phyloP scores from a whole-genome alignment of 2,113 vertebrate genomes.

The Thalassarche chlororhynchos region DNA sequence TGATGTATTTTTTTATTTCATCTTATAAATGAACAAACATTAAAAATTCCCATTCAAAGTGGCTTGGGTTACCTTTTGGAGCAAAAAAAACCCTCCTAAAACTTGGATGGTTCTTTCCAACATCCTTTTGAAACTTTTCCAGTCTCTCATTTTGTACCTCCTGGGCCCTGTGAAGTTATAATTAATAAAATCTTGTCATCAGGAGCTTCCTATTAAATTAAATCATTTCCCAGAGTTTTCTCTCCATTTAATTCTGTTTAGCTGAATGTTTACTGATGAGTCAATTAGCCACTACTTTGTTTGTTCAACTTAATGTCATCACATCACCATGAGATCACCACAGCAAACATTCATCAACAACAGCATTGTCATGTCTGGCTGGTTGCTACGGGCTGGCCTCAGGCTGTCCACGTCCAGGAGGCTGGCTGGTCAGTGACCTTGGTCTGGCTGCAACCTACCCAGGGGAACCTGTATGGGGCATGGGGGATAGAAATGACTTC shows the following conservation, averaged over 20 bases:
- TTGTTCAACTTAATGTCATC: slow-evolving; percentile 52
- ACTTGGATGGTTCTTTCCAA: not conserved
- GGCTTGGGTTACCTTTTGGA: not conserved
- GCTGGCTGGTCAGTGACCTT: not conserved
- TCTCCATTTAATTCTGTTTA: slow-evolving; percentile 4
- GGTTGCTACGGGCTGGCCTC: not conserved
- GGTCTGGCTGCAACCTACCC: not conserved
- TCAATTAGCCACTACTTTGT: slow-evolving; percentile 45
- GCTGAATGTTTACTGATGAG: slow-evolving; percentile 47
- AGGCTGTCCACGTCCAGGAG: not conserved
- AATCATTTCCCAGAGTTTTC: slow-evolving; percentile 24
- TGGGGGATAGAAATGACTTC: not conserved
- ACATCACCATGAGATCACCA: slow-evolving; percentile 17
- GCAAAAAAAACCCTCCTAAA: not conserved
- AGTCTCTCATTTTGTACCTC: not conserved
- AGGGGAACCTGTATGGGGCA: rapidly evolving
- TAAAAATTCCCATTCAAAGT: not conserved
- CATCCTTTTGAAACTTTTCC: not conserved
- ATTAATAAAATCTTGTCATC: not conserved
- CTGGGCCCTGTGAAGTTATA: not conserved
- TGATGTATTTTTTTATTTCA: not conserved
- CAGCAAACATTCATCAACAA: slow-evolving; percentile 9
- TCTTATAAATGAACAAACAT: not conserved
- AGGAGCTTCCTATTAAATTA: not conserved
- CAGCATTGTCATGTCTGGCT: not conserved